These are phyloP conservation scores for Pachycephus smyrnensis DNA, from an alignment of 2,888 invertebrate genomes.

Conservation along the genomic window DNA sequence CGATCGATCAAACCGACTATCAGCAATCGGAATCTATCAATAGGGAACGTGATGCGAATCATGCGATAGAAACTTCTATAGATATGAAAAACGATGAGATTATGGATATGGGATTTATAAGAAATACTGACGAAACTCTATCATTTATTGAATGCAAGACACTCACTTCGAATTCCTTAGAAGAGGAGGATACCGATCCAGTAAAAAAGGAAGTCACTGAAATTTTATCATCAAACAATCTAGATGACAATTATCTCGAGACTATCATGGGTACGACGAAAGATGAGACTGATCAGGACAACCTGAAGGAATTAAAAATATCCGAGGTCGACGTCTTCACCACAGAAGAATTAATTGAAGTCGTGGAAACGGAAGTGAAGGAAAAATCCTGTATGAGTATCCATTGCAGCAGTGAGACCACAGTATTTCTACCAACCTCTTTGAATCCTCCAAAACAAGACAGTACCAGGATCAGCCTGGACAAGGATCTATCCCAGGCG, in stretches of 20 bases:
- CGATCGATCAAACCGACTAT: not conserved
- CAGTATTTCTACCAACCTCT: not conserved
- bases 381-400: slow-evolving; percentile 38
- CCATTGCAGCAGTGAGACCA: slow-evolving; percentile 26
- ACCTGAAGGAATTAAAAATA: not conserved
- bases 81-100: not conserved
- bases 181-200: not conserved
- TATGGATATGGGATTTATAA: not conserved
- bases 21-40: not conserved
- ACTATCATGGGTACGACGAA: not conserved
- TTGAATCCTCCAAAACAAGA: not conserved
- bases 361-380: not conserved
- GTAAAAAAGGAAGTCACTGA: not conserved
- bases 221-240: not conserved
- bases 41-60: not conserved
- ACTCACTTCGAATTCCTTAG: not conserved
- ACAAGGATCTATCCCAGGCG: slow-evolving; percentile 13
- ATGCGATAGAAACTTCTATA: not conserved
- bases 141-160: not conserved
- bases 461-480: not conserved
- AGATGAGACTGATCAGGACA: not conserved
- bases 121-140: not conserved
- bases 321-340: not conserved
- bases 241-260: not conserved
- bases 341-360: not conserved